phyloP scores from a whole-genome alignment of 2,888 invertebrate species.

The Teleiodes luculella region DNA sequence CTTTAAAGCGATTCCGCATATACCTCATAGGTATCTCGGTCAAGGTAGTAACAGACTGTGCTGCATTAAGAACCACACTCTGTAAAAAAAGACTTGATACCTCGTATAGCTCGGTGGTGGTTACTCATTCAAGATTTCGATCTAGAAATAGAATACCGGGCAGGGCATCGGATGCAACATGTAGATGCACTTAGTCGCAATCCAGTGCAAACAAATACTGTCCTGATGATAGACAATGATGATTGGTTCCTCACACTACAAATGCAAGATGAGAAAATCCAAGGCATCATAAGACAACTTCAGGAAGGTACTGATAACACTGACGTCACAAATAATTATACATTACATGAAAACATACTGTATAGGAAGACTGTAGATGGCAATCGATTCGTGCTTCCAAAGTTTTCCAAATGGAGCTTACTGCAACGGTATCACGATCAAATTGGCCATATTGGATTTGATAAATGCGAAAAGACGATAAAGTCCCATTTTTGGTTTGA shows the following conservation, averaged over 20 bases:
- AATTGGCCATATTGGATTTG: slow-evolving; percentile 39
- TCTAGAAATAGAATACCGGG: slow-evolving; percentile 7
- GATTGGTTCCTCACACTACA: slow-evolving; percentile 25
- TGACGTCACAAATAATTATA: slow-evolving; percentile 9
- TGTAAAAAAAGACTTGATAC: slow-evolving; percentile 6
- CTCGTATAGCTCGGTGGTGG: slow-evolving; percentile 12
- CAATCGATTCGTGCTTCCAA: slow-evolving; percentile 16
- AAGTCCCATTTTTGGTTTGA: slow-evolving; percentile 47
- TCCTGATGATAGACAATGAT: not conserved
- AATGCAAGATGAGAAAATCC: slow-evolving; percentile 13
- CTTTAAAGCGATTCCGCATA: slow-evolving; percentile 13
- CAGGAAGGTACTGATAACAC: not conserved
- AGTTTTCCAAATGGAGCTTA: slow-evolving; percentile 11
- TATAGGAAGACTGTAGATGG: slow-evolving; percentile 11
- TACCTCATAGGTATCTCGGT: slow-evolving; percentile 4
- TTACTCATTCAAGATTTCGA: slow-evolving; percentile 10
- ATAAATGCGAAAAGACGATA: slow-evolving; percentile 35
- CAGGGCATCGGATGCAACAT: slow-evolving; percentile 5
- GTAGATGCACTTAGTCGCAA: slow-evolving; percentile 7
- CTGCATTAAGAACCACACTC: not conserved
- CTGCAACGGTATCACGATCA: slow-evolving; percentile 35
- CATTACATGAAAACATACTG: not conserved
- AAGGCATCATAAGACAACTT: not conserved
- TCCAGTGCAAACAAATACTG: slow-evolving; percentile 8
- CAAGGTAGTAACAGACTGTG: slow-evolving; percentile 7